Evolutionary conservation across 1,140 invertebrate species (phyloP), one percentile per base, ranked within the genome.

Genomic region (Saccostrea glomerata): DNA sequence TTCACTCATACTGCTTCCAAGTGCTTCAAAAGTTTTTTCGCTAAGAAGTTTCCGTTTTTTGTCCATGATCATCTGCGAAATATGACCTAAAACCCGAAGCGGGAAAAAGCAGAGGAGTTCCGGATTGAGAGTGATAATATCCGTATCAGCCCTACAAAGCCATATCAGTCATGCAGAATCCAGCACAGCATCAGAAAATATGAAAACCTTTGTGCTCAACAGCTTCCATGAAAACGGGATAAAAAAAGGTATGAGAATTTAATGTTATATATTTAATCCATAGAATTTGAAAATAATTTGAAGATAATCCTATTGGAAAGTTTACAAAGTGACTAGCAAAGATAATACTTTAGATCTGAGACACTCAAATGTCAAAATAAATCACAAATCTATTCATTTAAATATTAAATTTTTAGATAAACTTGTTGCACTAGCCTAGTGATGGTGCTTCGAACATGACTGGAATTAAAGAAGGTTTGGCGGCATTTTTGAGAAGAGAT

Each of bases 361-460:
- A 36, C 30, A 36, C 30, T 58, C 56, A 2, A 58, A 58, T 60
- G 58, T 60, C 7, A 70, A 70, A 23, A 13, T 60, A 60, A 11
- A 11, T 60, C 12, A 47, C 47, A 60, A 60, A 60, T 13, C 58
- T 11, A 60, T 58, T 58, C 56, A 58, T 70, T 70, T 70, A 30
- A 9, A 25, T 9, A 70, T 9, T 70, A n/a, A 70, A 83, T 30
- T 88, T 88, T 55, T 47, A 88, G 87, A 25, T 11, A 88, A 88
- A 88, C 63, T 88, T 36, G 63, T 88, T 55, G 82, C 82, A 9
- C 40, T 88, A 4, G 87, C 84, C 17, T n/a, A 58, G n/a, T 60
- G 87, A 88, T 88, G 87, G 87, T 20, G 87, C 84, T 15, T 85
- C 83, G 5, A 85, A 88, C 82, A 88, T 90, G 58, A 85, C 77